These are phyloP conservation scores for Alviniconcha marisindica DNA, from an alignment of 1,140 invertebrate genomes.

Conservation along the genomic window DNA sequence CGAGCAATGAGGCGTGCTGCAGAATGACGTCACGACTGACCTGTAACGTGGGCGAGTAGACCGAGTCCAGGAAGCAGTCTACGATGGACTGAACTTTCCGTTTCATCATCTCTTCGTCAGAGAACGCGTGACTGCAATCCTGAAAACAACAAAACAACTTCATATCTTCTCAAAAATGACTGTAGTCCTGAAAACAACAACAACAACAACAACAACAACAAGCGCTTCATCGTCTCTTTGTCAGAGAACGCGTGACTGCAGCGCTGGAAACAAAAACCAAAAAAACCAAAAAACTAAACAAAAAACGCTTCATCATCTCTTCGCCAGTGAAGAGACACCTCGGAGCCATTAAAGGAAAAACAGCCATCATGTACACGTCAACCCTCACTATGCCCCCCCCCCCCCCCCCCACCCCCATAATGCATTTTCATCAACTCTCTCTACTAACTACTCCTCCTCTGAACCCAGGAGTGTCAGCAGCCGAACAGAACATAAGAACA, in stretches of 20 bases:
- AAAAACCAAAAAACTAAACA: too few relatives aligned
- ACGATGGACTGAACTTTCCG: slow-evolving; percentile 73
- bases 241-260: slow-evolving; percentile 71
- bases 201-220: too few relatives aligned
- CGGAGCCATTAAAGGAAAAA: too few relatives aligned
- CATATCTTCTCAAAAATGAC: too few relatives aligned
- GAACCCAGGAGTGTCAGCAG: too few relatives aligned
- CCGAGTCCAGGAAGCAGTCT: slow-evolving; percentile 74
- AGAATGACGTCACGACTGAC: too few relatives aligned
- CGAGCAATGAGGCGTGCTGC: too few relatives aligned
- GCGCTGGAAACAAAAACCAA: slow-evolving; percentile 65
- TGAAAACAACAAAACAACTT: slow-evolving; percentile 46
- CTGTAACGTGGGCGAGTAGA: slow-evolving; percentile 68
- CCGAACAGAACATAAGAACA: too few relatives aligned
- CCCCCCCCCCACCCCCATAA: neutral
- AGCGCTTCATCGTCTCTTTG: slow-evolving; percentile 71
- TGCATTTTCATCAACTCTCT: too few relatives aligned
- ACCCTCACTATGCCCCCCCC: neutral
- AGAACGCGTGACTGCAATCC: slow-evolving; percentile 70
- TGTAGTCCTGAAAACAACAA: too few relatives aligned
- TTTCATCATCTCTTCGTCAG: slow-evolving; percentile 73
- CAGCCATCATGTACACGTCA: too few relatives aligned
- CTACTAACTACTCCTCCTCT: too few relatives aligned
- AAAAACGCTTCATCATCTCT: slow-evolving; percentile 70
- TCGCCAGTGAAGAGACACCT: slow-evolving; percentile 74